These are phyloP conservation scores for Typhlichthys subterraneus DNA, from an alignment of 2,797 vertebrate species.

Conservation along the genomic window DNA sequence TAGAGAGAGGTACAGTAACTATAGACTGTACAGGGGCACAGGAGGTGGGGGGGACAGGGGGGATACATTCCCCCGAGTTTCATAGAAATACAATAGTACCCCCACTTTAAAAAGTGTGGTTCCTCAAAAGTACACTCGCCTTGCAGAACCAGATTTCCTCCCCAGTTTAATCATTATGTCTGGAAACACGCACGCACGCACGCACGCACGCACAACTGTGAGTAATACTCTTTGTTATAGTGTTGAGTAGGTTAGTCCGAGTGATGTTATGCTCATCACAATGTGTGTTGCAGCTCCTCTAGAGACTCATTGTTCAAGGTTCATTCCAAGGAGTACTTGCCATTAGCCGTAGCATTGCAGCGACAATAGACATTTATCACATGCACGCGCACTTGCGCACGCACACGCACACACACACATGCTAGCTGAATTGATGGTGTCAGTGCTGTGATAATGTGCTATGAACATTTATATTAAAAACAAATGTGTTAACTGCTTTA, in stretches of 20 bases:
- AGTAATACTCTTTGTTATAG: not conserved
- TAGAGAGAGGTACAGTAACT: constrained; percentile 42
- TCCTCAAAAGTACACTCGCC: too few species aligned
- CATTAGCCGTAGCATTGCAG: not conserved
- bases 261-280: not conserved
- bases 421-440: not conserved
- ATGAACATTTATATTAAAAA: not conserved
- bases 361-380: not conserved
- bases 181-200: not conserved
- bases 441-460: constrained; percentile 1
- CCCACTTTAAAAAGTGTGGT: too few species aligned
- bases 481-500: too few species aligned
- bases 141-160: too few species aligned
- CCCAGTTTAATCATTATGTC: too few species aligned
- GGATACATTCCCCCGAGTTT: not conserved
- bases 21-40: not conserved
- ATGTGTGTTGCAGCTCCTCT: constrained; percentile 1
- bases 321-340: not conserved
- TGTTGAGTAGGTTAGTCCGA: not conserved
- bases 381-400: not conserved
- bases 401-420: not conserved
- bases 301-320: constrained; percentile 4
- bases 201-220: not conserved
- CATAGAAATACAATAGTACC: too few species aligned
- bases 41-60: not conserved